Evolutionary conservation across 2,113 vertebrate species (phyloP).

Genomic region (Petrocephalus microphthalmus): DNA sequence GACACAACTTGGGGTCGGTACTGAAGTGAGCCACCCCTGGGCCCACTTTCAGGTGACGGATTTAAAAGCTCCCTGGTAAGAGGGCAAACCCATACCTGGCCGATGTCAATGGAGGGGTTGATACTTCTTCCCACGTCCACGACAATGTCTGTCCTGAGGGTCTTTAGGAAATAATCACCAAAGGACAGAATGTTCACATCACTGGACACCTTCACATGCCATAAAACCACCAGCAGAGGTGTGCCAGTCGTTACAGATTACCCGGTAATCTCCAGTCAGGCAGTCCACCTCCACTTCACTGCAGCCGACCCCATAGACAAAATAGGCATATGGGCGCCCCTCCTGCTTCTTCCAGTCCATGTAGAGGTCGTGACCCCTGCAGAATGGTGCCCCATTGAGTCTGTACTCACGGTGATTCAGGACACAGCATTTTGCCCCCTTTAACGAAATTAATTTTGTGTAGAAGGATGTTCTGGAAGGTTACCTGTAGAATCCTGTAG

Average conservation of each 20-base stretch:
- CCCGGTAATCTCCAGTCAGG: conserved; percentile 82
- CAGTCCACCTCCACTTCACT: conserved; percentile 85
- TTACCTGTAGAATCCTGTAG: conserved; percentile 82
- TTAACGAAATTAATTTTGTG: neutral
- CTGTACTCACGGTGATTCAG: neutral
- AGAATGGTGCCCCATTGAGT: neutral
- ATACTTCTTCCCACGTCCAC: conserved; percentile 71
- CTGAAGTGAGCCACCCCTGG: neutral
- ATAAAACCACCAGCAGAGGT: neutral
- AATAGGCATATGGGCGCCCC: conserved; percentile 71
- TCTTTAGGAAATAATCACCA: conserved; percentile 49
- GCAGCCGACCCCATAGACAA: conserved; percentile 69
- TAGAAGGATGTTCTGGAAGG: neutral
- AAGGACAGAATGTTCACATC: neutral
- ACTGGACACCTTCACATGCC: neutral
- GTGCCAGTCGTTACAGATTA: conserved; percentile 34
- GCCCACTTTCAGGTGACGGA: neutral
- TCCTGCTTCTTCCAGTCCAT: conserved; percentile 80
- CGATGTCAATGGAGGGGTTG: conserved; percentile 79
- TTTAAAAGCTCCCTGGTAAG: neutral
- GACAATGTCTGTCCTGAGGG: conserved; percentile 72
- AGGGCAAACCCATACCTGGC: conserved; percentile 64
- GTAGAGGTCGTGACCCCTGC: conserved; percentile 64
- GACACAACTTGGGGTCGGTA: neutral
- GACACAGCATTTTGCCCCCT: neutral